A percentile compares a stretch with the other conserved stretches of the same genome.
These are phyloP conservation scores for Monomorium pharaonis DNA, from an alignment of 1,140 invertebrate genomes.

Conservation along the genomic window DNA sequence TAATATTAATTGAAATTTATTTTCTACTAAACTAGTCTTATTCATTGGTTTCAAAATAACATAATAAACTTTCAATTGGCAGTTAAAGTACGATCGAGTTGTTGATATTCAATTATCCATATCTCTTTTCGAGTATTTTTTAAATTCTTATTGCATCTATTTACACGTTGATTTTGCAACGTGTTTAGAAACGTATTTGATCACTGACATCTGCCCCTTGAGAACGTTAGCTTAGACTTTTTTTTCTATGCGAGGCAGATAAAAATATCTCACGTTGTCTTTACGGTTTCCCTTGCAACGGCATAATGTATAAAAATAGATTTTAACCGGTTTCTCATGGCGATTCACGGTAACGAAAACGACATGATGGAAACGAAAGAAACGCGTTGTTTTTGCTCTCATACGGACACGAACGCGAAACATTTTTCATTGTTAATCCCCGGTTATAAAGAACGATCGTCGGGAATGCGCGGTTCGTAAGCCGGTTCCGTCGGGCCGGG, in stretches of 20 bases:
- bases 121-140: neutral
- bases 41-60: neutral
- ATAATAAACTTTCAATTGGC: neutral
- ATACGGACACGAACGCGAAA: neutral
- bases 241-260: neutral
- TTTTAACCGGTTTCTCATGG: slow-evolving; percentile 24
- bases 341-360: slow-evolving; percentile 28
- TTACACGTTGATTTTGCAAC: neutral
- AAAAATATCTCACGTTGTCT: slow-evolving; percentile 4
- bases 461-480: neutral
- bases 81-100: neutral
- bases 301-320: slow-evolving; percentile 5
- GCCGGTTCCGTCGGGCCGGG: neutral
- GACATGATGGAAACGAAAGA: neutral
- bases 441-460: slow-evolving; percentile 56
- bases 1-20: neutral
- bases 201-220: neutral
- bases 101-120: neutral
- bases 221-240: neutral
- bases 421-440: slow-evolving; percentile 49
- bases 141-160: neutral
- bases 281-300: neutral
- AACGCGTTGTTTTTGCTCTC: slow-evolving; percentile 36
- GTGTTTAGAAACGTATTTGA: neutral
- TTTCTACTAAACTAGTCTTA: neutral